Conservation (phyloP, 2,888 invertebrate species). For the Epinotia nisella region DNA sequence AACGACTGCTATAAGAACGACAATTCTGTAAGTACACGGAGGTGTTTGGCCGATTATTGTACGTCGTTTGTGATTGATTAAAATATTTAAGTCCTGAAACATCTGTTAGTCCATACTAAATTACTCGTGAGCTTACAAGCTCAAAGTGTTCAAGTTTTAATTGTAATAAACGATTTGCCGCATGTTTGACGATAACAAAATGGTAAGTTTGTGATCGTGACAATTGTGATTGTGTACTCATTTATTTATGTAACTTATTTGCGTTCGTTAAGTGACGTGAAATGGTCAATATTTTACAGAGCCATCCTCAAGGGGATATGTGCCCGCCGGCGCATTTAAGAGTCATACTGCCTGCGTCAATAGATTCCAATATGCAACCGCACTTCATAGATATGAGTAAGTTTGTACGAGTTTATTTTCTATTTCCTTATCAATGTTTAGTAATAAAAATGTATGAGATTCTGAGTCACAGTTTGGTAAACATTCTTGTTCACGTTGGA, state of each 20-base stretch:
- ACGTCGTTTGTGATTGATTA: slow-evolving; percentile 34
- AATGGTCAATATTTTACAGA: slow-evolving; percentile 69
- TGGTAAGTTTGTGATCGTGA: slow-evolving; percentile 55
- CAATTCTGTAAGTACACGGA: slow-evolving; percentile 21
- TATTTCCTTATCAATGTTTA: slow-evolving; percentile 35
- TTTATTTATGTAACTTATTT: slow-evolving; percentile 74
- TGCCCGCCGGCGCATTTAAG: slow-evolving; percentile 70
- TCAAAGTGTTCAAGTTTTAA: slow-evolving; percentile 8
- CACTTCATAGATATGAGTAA: slow-evolving; percentile 74
- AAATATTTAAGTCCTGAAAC: slow-evolving; percentile 1
- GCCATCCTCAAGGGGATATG: slow-evolving; percentile 67
- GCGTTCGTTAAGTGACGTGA: slow-evolving; percentile 62
- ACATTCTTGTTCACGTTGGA: slow-evolving; percentile 11
- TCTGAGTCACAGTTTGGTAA: slow-evolving; percentile 31
- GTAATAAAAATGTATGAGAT: slow-evolving; percentile 10
- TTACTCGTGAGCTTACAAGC: background rate
- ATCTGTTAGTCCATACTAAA: slow-evolving; percentile 1
- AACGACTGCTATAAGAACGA: slow-evolving; percentile 25
- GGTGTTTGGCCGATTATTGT: slow-evolving; percentile 35
- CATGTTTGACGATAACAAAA: slow-evolving; percentile 48
- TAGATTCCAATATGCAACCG: slow-evolving; percentile 69
- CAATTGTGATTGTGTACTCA: slow-evolving; percentile 57
- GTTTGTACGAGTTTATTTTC: slow-evolving; percentile 49
- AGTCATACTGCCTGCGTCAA: slow-evolving; percentile 71
- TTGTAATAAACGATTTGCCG: slow-evolving; percentile 22